Percentiles rank a stretch among this genome's conserved stretches.
Evolutionary conservation across 2,113 vertebrate genomes (phyloP).

Genomic region (Perca flavescens): DNA sequence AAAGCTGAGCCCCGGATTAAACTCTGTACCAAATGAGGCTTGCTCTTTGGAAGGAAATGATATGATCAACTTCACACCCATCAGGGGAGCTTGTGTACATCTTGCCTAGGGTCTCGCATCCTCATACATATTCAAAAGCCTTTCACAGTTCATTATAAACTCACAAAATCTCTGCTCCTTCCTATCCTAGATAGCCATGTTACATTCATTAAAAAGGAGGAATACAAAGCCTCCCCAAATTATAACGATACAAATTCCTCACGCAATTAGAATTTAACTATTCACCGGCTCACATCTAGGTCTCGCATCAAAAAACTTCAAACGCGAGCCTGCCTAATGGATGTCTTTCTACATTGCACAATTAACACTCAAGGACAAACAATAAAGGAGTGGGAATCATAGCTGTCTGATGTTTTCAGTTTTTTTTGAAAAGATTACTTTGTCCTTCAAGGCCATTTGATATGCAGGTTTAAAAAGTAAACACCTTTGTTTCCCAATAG

Average conservation of each 20-base stretch:
- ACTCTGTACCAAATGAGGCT: slow-evolving; percentile 77
- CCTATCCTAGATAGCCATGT: slow-evolving; percentile 70
- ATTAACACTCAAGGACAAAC: slow-evolving; percentile 84
- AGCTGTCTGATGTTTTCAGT: slow-evolving; percentile 56
- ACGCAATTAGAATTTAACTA: slow-evolving; percentile 80
- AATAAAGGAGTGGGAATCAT: slow-evolving; percentile 68
- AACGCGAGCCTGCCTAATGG: slow-evolving; percentile 76
- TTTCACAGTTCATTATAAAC: slow-evolving; percentile 87
- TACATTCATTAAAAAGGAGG: slow-evolving; percentile 82
- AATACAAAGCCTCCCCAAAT: slow-evolving; percentile 79
- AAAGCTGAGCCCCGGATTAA: slow-evolving; percentile 71
- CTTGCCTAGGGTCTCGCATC: slow-evolving; percentile 87
- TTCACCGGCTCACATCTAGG: slow-evolving; percentile 78
- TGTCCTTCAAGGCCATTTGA: slow-evolving; percentile 77
- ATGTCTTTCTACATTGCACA: slow-evolving; percentile 74
- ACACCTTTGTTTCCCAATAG: slow-evolving; percentile 75
- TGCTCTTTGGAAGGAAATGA: slow-evolving; percentile 78
- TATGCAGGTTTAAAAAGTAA: slow-evolving; percentile 77
- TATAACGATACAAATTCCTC: slow-evolving; percentile 80
- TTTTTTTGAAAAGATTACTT: slow-evolving; percentile 53
- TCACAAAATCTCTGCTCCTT: slow-evolving; percentile 83
- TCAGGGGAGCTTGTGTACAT: slow-evolving; percentile 87
- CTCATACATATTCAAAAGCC: slow-evolving; percentile 90
- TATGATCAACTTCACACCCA: slow-evolving; percentile 85
- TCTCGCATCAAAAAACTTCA: slow-evolving; percentile 80